These are phyloP conservation scores for Teleogryllus occipitalis DNA, from an alignment of 1,140 invertebrate species.

Conservation along the genomic window DNA sequence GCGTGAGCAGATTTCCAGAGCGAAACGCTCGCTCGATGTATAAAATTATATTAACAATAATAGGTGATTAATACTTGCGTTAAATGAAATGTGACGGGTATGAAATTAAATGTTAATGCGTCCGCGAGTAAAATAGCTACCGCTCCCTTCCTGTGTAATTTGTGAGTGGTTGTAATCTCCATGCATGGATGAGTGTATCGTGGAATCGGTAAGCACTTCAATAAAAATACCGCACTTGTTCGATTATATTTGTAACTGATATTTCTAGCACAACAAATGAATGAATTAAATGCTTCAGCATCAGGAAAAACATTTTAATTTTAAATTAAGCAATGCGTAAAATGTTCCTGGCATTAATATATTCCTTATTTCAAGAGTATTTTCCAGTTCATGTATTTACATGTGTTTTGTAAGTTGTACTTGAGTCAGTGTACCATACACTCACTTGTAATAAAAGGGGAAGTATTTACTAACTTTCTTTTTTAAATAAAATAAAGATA, in stretches of 20 bases:
- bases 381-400: no score
- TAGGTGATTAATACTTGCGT: conserved; percentile 4
- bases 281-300: not conserved
- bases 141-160: not conserved
- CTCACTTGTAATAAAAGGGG: no score
- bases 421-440: no score
- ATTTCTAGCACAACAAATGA: not conserved
- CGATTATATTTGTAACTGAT: not conserved
- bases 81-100: not conserved
- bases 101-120: conserved; percentile 1
- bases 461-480: no score
- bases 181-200: not conserved
- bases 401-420: no score
- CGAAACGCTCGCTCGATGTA: not conserved
- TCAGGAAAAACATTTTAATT: not conserved
- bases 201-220: not conserved
- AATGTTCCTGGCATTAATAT: not conserved
- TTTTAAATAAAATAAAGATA: no score
- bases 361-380: not conserved
- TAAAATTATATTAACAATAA: conserved; percentile 2
- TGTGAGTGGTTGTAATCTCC: not conserved
- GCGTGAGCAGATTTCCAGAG: not conserved
- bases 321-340: not conserved
- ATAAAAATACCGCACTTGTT: not conserved
- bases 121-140: not conserved